phyloP scores from a whole-genome alignment of 2,888 invertebrate genomes.

The Drosophila rellima region DNA sequence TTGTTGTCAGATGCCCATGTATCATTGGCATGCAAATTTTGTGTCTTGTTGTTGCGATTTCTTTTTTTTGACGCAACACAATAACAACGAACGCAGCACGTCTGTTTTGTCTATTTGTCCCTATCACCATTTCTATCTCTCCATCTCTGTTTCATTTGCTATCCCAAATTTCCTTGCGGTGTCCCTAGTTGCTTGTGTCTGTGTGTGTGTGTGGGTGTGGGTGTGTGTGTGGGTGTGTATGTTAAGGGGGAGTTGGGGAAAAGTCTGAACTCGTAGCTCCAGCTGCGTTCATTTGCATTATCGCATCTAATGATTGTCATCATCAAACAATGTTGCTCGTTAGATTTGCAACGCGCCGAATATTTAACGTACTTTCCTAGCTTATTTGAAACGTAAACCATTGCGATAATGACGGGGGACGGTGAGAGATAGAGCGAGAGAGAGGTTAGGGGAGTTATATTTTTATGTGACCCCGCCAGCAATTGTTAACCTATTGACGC shows the following conservation, averaged over 20 bases:
- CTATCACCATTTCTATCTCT: neutral
- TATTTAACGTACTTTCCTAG: slow-evolving; percentile 48
- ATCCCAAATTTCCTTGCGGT: slow-evolving; percentile 10
- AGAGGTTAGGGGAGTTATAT: neutral
- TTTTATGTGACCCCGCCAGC: slow-evolving; percentile 7
- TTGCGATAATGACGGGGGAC: neutral
- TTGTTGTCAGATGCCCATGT: slow-evolving; percentile 44
- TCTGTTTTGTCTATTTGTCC: slow-evolving; percentile 28
- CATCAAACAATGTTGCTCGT: slow-evolving; percentile 81
- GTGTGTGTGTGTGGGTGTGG: neutral
- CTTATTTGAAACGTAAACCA: slow-evolving; percentile 45
- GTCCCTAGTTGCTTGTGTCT: neutral
- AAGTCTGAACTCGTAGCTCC: slow-evolving; percentile 24
- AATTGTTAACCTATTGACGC: slow-evolving; percentile 41
- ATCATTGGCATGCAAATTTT: slow-evolving; percentile 76
- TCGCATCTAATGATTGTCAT: slow-evolving; percentile 82
- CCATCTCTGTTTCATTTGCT: slow-evolving; percentile 5
- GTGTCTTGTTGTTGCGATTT: slow-evolving; percentile 12
- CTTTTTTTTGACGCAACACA: slow-evolving; percentile 22
- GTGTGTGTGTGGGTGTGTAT: neutral
- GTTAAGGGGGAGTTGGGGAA: neutral
- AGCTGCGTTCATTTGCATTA: slow-evolving; percentile 79
- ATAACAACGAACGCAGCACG: slow-evolving; percentile 29
- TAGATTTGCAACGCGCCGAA: slow-evolving; percentile 61
- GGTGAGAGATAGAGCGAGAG: neutral